Conservation (phyloP, 2,113 vertebrate genomes). For the Podarcis muralis region DNA sequence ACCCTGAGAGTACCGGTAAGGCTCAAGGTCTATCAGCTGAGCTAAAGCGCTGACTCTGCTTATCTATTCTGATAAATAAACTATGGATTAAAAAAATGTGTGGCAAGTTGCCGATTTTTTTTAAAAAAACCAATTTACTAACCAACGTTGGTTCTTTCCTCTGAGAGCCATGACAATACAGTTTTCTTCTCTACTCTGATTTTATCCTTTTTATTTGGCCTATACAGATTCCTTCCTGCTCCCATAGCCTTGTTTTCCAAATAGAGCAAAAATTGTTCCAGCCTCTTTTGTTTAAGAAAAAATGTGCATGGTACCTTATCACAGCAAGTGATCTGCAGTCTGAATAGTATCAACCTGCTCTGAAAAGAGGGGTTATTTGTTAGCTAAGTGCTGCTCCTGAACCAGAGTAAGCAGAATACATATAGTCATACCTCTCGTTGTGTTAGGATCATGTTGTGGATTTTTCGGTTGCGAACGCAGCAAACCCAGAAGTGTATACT, state of each 20-base stretch:
- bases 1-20: too few relatives aligned
- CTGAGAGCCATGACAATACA: constrained; percentile 18
- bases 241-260: neutral
- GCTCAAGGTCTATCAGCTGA: too few relatives aligned
- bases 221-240: constrained; percentile 30
- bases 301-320: neutral
- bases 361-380: neutral
- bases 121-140: constrained; percentile 29
- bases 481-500: too few relatives aligned
- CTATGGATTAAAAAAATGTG: neutral
- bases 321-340: neutral
- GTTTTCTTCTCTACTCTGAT: constrained; percentile 41
- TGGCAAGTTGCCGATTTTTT: neutral
- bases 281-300: neutral
- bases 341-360: neutral
- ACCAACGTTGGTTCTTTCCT: neutral
- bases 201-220: constrained; percentile 44
- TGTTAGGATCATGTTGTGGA: too few relatives aligned
- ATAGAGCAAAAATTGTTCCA: constrained; percentile 18
- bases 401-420: neutral
- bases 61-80: neutral
- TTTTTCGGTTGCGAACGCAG: too few relatives aligned
- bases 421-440: too few relatives aligned
- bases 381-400: neutral
- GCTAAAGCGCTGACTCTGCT: constrained; percentile 4